Evolutionary conservation across 2,797 vertebrate species (phyloP).

Genomic region (Ptychadena robeensis): DNA sequence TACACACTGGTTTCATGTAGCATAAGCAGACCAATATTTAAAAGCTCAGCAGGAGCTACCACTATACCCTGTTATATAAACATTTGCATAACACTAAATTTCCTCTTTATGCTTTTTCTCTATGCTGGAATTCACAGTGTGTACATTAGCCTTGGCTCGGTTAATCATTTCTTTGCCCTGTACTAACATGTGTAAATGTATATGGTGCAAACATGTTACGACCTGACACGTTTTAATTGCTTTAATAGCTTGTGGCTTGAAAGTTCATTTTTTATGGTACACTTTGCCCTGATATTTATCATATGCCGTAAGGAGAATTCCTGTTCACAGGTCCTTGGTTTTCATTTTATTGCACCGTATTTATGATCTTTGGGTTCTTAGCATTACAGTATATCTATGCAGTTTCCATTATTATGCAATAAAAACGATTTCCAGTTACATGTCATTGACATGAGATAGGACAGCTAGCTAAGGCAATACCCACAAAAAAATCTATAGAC

Average conservation of each 20-base stretch:
- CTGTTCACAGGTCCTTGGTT: not conserved
- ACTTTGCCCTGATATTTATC: not conserved
- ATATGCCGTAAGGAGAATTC: not conserved
- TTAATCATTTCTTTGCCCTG: conserved; percentile 8
- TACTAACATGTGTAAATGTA: conserved; percentile 6
- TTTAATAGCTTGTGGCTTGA: not conserved
- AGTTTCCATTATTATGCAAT: too few relatives aligned
- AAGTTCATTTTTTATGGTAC: not conserved
- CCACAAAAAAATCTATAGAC: too few relatives aligned
- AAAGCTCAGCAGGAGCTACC: not conserved
- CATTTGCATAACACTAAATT: not conserved
- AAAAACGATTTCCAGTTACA: too few relatives aligned
- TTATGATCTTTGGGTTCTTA: not conserved
- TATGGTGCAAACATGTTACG: not conserved
- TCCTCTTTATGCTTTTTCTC: not conserved
- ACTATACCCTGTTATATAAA: not conserved
- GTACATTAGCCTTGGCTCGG: not conserved
- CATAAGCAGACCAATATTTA: not conserved
- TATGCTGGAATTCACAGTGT: too few relatives aligned
- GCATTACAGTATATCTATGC: not conserved
- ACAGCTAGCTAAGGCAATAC: too few relatives aligned
- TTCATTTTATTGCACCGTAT: not conserved
- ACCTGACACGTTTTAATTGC: conserved; percentile 10
- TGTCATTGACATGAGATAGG: too few relatives aligned
- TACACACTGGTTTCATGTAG: not conserved